Conservation (phyloP, 2,113 vertebrate species). For the Thalassoma bifasciatum region DNA sequence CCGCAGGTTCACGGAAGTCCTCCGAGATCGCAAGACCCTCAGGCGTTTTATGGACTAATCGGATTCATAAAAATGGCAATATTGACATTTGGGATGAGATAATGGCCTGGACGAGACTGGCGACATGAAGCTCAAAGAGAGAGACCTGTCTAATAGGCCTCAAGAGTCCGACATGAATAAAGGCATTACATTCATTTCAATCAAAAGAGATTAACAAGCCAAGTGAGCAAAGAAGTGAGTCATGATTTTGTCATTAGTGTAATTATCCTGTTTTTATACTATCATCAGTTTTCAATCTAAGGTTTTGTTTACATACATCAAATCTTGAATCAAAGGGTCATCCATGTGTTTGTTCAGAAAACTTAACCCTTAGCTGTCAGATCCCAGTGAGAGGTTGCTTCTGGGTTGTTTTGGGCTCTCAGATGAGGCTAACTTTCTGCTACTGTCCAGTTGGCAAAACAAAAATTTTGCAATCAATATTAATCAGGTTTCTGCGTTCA, state of each 20-base stretch:
- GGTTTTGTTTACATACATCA: neutral
- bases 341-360: slow-evolving; percentile 4
- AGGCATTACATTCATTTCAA: slow-evolving; percentile 59
- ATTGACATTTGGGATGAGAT: slow-evolving; percentile 78
- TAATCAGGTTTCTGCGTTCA: too few relatives aligned
- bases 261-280: neutral
- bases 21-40: slow-evolving; percentile 66
- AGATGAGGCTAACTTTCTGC: neutral
- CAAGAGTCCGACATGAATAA: slow-evolving; percentile 45
- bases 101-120: slow-evolving; percentile 75
- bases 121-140: slow-evolving; percentile 51
- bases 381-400: slow-evolving; percentile 7
- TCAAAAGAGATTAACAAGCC: slow-evolving; percentile 38
- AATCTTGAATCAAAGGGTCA: neutral
- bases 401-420: slow-evolving; percentile 3
- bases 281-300: neutral
- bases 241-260: slow-evolving; percentile 1
- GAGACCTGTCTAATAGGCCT: slow-evolving; percentile 47
- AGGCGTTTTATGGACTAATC: slow-evolving; percentile 80
- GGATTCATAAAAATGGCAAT: slow-evolving; percentile 78
- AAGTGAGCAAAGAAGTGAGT: slow-evolving; percentile 37
- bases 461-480: neutral
- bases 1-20: slow-evolving; percentile 78
- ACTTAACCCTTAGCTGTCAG: slow-evolving; percentile 13
- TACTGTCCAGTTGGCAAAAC: neutral